phyloP scores from a whole-genome alignment of 2,797 vertebrate species.

The Harpagifer antarcticus region DNA sequence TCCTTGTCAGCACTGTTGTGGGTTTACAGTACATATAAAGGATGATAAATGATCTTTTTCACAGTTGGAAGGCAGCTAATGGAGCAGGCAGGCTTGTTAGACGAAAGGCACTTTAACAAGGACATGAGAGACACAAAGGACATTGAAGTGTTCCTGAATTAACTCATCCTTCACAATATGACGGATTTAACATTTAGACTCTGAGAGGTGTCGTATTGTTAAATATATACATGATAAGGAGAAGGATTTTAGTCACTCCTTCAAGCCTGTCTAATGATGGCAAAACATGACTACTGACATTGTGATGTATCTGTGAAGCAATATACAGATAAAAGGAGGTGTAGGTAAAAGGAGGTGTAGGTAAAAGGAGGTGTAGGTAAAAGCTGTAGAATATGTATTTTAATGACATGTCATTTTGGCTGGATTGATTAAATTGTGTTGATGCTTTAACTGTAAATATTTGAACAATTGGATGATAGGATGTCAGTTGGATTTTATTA shows the following conservation, averaged over 20 bases:
- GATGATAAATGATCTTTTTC: conserved; percentile 79
- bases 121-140: conserved; percentile 70
- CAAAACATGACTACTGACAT: conserved; percentile 1
- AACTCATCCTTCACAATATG: conserved; percentile 60
- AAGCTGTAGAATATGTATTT: background rate
- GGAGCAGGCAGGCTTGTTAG: conserved; percentile 69
- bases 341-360: background rate
- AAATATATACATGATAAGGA: conserved; percentile 10
- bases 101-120: conserved; percentile 72
- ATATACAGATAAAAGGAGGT: background rate
- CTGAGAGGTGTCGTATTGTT: conserved; percentile 6
- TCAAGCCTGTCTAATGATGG: conserved; percentile 5
- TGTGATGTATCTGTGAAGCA: conserved; percentile 5
- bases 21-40: conserved; percentile 56
- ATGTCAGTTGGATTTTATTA: background rate
- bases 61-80: conserved; percentile 79
- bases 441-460: conserved; percentile 7
- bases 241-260: conserved; percentile 8
- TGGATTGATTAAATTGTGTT: conserved; percentile 1
- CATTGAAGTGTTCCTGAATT: conserved; percentile 56
- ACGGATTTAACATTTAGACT: conserved; percentile 45
- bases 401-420: background rate
- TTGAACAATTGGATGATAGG: background rate
- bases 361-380: background rate
- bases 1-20: conserved; percentile 37